Evolutionary conservation across 2,888 invertebrate species (phyloP), one percentile per base, ranked within the genome.

Genomic region (Cephus nigrinus): DNA sequence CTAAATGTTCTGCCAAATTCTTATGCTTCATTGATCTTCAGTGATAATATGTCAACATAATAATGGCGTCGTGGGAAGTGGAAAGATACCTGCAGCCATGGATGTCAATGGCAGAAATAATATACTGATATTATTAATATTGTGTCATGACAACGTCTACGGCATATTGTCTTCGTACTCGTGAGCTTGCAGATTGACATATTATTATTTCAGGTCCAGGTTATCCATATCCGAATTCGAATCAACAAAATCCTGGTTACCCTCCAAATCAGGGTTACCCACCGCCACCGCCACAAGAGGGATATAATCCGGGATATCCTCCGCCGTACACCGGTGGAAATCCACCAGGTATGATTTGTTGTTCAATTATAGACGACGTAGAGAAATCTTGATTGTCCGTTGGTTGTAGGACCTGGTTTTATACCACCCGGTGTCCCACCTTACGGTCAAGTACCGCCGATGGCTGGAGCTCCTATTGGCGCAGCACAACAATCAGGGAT

Each of bases 221-320:
- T 79, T 84, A 84, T 79, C 85, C 85, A 34, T 84, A 84, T 76
- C 40, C 40, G 1, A 15, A 40, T 40, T 84, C 84, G 68, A 82
- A 81, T 74, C 85, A 80, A 75, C 85, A 85, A 75, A 87, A 89
- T 79, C 87, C 86, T 72, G 88, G 86, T 4, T 88, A 89, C 79
- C 87, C 89, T 15, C 83, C 85, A 36, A 80, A 83, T 34, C 82
- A 77, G 76, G 84, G 82, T 11, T 82, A 82, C 69, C 82, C 83
- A 12, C 82, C 83, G 12, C 71, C 78, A 36, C 81, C 79, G 0
- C 76, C 79, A 3, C 80, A 79, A 71, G 80, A 77, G n/a, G 76
- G 75, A 23, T 79, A 74, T 12, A 81, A 81, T 68, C 81, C 82
- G 33, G 83, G 87, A 69, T 86, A 88, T 78, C 87, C 87, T 73